Evolutionary conservation across 1,140 invertebrate species (phyloP), one percentile per base, ranked within the genome.

Genomic region (Melitaea cinxia): DNA sequence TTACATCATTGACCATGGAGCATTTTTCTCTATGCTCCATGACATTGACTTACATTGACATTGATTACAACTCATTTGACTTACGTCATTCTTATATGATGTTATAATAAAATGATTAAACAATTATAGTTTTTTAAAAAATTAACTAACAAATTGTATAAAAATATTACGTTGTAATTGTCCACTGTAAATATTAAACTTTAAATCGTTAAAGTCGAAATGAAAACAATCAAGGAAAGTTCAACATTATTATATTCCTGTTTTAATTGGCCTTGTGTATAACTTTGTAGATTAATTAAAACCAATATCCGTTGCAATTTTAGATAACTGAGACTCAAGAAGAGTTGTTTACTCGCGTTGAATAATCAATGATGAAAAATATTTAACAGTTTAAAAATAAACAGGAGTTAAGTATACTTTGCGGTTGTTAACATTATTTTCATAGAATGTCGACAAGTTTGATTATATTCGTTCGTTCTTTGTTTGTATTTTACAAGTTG

Each of bases 301-400:
- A 37, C 35, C 35, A 37, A 37, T 37, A 37, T n/a, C 35, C 35
- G 35, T 37, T 37, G 35, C 35, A 37, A 37, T n/a, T 37, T 37
- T 37, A 37, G 12, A 12, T 37, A 37, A 37, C 14, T 37, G 35
- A 37, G 35, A 37, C 12, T 37, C 35, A 4, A n/a, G 35, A 14
- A 37, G 35, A 37, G n/a, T n/a, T 37, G 35, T 37, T 37, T 37
- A 14, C 35, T 14, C 35, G 33, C 33, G 10, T 5, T 14, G n/a
- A 14, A n/a, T 37, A 37, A 37, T n/a, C 35, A 37, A 37, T 37
- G 12, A 12, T n/a, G n/a, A 14, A 15, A 37, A 37, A 37, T 37
- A 37, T 37, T 37, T 37, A 37, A 37, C n/a, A 15, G 35, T 14
- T 37, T 37, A n/a, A 15, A 14, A 37, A 37, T 37, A 14, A 37